Conservation (phyloP, 2,113 vertebrate genomes). For the Corythornis vintsioides region DNA sequence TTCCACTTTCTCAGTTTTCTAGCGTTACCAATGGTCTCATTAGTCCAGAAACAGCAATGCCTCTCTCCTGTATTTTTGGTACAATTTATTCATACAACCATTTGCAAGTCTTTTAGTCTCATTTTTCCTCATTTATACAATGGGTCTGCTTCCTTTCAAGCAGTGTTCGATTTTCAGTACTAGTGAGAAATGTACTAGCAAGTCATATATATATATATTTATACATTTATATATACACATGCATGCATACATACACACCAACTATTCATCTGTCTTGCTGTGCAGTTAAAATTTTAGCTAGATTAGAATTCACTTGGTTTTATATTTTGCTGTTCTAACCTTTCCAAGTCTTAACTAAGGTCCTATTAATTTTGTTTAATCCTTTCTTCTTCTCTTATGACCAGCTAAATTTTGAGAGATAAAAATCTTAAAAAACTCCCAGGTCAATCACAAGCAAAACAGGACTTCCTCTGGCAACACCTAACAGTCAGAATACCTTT, state of each 20-base stretch:
- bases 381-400: neutral
- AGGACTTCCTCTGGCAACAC: neutral
- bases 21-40: neutral
- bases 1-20: neutral
- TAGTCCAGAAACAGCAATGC: neutral
- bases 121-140: neutral
- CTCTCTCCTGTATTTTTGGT: neutral
- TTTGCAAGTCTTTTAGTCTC: neutral
- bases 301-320: neutral
- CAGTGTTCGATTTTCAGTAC: neutral
- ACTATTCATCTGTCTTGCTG: neutral
- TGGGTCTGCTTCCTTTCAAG: neutral
- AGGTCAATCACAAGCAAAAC: neutral
- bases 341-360: neutral
- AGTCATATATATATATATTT: neutral
- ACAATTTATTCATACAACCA: neutral
- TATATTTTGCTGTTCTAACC: neutral
- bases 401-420: neutral
- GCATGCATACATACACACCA: neutral
- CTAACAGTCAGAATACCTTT: neutral
- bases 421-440: neutral
- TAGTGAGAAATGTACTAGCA: neutral
- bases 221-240: neutral
- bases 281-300: neutral
- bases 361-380: neutral